phyloP scores from a whole-genome alignment of 2,888 invertebrate genomes.

The Mythimna vitellina region DNA sequence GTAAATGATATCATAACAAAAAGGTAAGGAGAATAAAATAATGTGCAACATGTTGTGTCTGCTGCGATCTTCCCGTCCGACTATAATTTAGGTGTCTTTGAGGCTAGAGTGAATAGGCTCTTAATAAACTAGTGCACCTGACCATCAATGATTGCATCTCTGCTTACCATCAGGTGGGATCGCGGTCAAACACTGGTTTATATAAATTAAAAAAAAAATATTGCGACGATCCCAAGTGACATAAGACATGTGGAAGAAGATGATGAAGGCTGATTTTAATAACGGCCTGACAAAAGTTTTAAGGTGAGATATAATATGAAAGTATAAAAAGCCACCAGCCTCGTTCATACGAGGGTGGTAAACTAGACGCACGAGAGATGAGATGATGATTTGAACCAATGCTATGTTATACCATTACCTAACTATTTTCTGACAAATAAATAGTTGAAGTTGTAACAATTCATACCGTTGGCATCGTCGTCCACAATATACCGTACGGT shows the following conservation, averaged over 20 bases:
- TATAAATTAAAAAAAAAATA: no score
- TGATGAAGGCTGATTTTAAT: neutral
- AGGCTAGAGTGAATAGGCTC: no score
- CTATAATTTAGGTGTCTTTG: no score
- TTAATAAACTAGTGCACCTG: no score
- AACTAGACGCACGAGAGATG: neutral
- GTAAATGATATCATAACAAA: neutral
- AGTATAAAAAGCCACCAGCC: neutral
- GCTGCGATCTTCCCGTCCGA: no score
- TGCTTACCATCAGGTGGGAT: no score
- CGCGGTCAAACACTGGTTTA: no score
- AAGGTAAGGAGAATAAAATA: neutral
- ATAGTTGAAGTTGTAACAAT: neutral
- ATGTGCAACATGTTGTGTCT: neutral
- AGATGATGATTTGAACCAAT: no score
- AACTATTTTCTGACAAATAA: constrained; percentile 5
- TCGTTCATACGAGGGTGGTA: neutral
- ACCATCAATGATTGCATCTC: no score
- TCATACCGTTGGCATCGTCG: constrained; percentile 1
- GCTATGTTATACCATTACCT: neutral
- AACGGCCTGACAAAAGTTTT: neutral
- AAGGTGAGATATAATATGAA: neutral
- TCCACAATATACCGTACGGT: constrained; percentile 36
- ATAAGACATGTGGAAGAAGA: neutral
- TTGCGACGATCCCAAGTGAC: neutral